Conservation (phyloP, 2,888 invertebrate genomes). For the Chromoteleia sp. region DNA sequence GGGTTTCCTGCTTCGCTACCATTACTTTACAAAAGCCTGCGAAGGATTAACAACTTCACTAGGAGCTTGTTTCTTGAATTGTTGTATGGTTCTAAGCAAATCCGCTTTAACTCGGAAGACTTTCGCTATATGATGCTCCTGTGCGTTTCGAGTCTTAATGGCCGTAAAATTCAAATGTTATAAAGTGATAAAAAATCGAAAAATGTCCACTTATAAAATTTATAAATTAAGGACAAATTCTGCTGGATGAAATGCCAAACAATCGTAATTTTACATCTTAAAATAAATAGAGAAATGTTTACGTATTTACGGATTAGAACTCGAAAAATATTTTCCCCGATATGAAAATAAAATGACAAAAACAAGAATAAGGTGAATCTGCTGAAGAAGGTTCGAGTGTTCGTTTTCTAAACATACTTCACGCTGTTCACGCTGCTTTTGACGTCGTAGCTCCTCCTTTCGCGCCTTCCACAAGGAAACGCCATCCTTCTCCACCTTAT, state of each 20-base stretch:
- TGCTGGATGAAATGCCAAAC: background rate
- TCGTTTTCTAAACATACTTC: conserved; percentile 79
- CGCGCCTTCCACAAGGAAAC: conserved; percentile 79
- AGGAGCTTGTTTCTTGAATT: conserved; percentile 61
- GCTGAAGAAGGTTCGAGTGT: conserved; percentile 18
- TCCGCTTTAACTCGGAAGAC: conserved; percentile 56
- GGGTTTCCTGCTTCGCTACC: conserved; percentile 15
- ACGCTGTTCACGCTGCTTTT: conserved; percentile 82
- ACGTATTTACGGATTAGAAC: conserved; percentile 16
- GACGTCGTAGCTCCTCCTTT: conserved; percentile 81
- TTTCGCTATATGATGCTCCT: conserved; percentile 26
- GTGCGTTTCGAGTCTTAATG: conserved; percentile 38
- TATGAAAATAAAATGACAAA: conserved; percentile 20
- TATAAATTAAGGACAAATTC: conserved; percentile 1
- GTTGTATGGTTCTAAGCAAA: conserved; percentile 46
- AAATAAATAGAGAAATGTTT: no score
- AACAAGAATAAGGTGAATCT: conserved; percentile 30
- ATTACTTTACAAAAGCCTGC: conserved; percentile 33
- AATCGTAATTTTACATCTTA: no score
- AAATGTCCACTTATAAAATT: conserved; percentile 8
- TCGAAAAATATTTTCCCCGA: background rate
- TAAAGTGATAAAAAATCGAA: conserved; percentile 35
- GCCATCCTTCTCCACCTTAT: conserved; percentile 81
- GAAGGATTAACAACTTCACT: conserved; percentile 48
- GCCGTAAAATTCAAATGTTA: conserved; percentile 44